Base-by-base conservation (phyloP, 2,113 vertebrate genomes). In the Muntiacus reevesi region DNA sequence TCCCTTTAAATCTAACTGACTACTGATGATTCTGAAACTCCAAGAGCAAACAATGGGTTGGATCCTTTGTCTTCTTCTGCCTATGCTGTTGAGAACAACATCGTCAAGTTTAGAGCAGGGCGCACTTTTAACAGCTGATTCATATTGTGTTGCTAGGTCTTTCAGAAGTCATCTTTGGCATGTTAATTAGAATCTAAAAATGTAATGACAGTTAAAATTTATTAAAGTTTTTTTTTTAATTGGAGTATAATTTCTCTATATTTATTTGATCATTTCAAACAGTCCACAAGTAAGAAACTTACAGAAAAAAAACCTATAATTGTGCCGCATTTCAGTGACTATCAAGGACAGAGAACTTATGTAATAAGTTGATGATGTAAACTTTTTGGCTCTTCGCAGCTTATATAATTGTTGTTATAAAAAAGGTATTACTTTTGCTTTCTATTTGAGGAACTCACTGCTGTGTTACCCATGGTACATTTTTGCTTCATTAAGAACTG, bases 121-220 rank as follows among this genome's bases (percentile, higher is more conserved):
- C 91, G 97, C 27, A 64, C 6, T 98, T 98, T 60, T 83, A 96
- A 97, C 98, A 97, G 91, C 87, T 96, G 97, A 97, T 97, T 98
- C 90, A 96, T 89, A 40, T 9, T 91, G 91, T 97, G 78, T 97
- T 97, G 96, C 55, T 25, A 4, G 64, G 67, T 97, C 47, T 57
- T 98, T 97, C 95, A 92, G 84, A 95, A 94, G 62, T 81, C n/a
- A 52, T 19, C n/a, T 95, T 98, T 96, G 97, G 74, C 94, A 95
- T 97, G 67, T 50, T 95, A 98, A 81, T 98, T 98, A 97, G 54
- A 97, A 86, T 91, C 82, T 97, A 87, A 97, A 98, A 98, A 89
- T 97, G 67, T 96, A 94, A 88, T 87, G 98, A 78, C 55, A 89
- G 82, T 94, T 98, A 87, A 95, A 74, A n/a, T 36, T 43, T 27